Conservation (phyloP, 2,113 vertebrate species). For the Callipepla californica region DNA sequence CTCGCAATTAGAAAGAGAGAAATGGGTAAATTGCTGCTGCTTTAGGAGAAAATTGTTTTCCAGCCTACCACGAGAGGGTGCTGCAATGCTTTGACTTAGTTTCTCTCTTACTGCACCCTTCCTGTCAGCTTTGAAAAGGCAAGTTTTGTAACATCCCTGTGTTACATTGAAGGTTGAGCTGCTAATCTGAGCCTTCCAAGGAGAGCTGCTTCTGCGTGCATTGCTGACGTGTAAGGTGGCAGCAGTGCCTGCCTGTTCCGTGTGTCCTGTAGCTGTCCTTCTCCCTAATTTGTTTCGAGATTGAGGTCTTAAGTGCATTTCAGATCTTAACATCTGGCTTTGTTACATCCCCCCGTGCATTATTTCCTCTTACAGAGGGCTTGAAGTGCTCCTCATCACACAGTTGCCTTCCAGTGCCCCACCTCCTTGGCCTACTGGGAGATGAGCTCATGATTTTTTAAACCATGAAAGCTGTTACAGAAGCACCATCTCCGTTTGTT, state of each 20-base stretch:
- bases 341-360: not conserved
- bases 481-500: not conserved
- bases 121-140: not conserved
- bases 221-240: too few species aligned
- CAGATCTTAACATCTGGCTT: not conserved
- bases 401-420: fast-evolving
- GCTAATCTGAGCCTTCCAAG: not conserved
- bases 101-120: not conserved
- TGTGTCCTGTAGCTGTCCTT: not conserved
- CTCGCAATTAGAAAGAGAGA: not conserved
- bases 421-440: not conserved
- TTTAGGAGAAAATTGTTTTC: not conserved
- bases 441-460: not conserved
- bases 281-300: not conserved
- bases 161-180: not conserved
- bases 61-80: slow-evolving; percentile 76
- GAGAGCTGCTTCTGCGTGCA: too few species aligned
- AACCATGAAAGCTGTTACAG: not conserved
- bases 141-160: not conserved
- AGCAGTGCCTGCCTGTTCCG: too few species aligned
- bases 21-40: not conserved
- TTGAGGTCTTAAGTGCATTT: not conserved
- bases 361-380: not conserved
- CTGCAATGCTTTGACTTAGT: slow-evolving; percentile 27
- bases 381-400: not conserved